Base-by-base conservation (phyloP, 2,888 invertebrate genomes). In the Scaptomyza polygonia region DNA sequence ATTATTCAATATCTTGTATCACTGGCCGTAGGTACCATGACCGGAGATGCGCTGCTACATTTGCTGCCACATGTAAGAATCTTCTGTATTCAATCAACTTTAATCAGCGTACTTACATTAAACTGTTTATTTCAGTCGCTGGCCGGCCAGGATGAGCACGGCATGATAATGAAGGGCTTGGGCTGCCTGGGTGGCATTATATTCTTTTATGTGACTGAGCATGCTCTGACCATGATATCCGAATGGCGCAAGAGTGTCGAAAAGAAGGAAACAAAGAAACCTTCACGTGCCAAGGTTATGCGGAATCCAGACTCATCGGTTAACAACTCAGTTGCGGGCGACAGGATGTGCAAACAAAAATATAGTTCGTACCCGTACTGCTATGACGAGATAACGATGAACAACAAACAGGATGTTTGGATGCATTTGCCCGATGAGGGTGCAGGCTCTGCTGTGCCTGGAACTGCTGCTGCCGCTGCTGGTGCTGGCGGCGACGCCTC, bases 1-100 rank as follows among this genome's bases (percentile, higher is more conserved):
- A 92, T 98, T 32, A 93, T 98, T 54, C 98, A 98, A 91, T 98
- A 97, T 91, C 93, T 98, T 68, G 97, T 98, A 3, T 97, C 98
- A 0, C 92, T 98, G 75, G 98, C 98, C 14, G 96, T 98, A 32
- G 98, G 98, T 0, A 97, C 97, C 0, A 92, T 98, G 62, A 95
- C 96, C 45, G 98, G 98, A 0, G 98, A 98, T 92, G 98, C 98
- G 0, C 92, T 98, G 44, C 92, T 98, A 64, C 98, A 98, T 93
- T 93, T 98, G 29, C 93, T 98, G 90, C 98, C 98, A 18, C 97
- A 97, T 89, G 97, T 97, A 63, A 94, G 91, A 82, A 56, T 0
- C 6, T 21, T n/a, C n/a, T n/a, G n/a, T n/a, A n/a, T 8, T 12
- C 34, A 18, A 14, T 12, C 11, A 42, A 5, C 29, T 12, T n/a